Evolutionary conservation across 2,888 invertebrate genomes (phyloP), one percentile per base, ranked within the genome.

Genomic region (Adelphocoris suturalis): DNA sequence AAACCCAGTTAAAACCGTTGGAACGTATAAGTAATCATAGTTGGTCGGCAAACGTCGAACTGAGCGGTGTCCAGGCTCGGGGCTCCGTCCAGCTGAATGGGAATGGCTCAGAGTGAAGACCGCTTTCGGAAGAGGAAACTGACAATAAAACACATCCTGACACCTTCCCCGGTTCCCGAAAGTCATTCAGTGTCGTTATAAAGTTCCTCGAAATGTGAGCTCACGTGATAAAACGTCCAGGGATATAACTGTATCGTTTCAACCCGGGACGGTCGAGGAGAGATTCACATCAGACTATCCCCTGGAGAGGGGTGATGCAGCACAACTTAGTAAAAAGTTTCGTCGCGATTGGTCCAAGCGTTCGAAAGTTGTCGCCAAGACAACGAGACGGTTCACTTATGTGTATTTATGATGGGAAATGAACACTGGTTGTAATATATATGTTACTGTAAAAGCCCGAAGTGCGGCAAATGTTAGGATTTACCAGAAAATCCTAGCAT

Each of bases 1-100:
- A 68, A 68, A 68, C 52, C 52, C 52, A 52, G 68, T 68, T 68
- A 68, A 68, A 68, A 68, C 68, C 68, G 68, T 68, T 68, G 61
- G 61, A 61, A 68, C 68, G 23, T 68, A 68, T 68, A 23, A 61
- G 61, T 68, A 23, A 68, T 68, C 23, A 61, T 61, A 23, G 19
- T 27, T 12, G 19, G 7, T 16, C n/a, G 16, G 16, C n/a, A n/a
- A 68, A 68, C 68, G 68, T 23, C 16, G 61, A 16, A 19, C n/a
- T 23, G 57, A n/a, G 68, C 27, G 12, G 23, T 23, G 19, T 9
- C 19, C 19, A 23, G 27, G 11, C 23, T 19, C 16, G 61, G 19
- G 27, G 68, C 23, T 3, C 27, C 7, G 68, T 68, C 23, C 23
- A 23, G 23, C 23, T 68, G 68, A 68, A 68, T 68, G 68, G 23